Conservation (phyloP, 2,113 vertebrate genomes). For the Rhea americana region DNA sequence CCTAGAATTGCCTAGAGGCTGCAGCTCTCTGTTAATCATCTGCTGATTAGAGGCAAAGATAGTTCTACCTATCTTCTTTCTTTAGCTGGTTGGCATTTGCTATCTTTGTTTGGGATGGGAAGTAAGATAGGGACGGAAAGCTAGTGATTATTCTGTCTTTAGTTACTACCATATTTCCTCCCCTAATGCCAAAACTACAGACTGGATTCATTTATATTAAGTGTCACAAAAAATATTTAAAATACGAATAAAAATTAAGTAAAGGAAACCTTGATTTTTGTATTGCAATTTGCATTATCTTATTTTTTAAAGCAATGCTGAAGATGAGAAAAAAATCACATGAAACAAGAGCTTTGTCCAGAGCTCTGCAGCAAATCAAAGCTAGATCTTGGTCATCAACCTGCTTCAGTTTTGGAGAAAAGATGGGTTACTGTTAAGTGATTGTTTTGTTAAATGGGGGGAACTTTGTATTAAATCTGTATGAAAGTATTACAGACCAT, state of each 20-base stretch:
- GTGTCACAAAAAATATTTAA: neutral
- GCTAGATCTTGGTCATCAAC: neutral
- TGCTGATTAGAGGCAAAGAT: neutral
- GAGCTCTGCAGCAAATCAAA: neutral
- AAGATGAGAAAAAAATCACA: neutral
- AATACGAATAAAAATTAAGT: neutral
- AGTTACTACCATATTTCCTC: neutral
- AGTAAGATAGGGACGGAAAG: neutral
- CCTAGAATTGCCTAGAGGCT: neutral
- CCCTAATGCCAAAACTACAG: neutral
- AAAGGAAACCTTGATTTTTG: neutral
- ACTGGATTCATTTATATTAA: neutral
- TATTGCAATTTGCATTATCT: neutral
- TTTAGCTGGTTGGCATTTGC: neutral
- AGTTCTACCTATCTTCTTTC: neutral
- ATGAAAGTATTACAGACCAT: neutral
- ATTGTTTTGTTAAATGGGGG: neutral
- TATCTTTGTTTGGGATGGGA: neutral
- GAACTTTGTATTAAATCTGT: neutral
- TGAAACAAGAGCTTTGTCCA: slow-evolving; percentile 4
- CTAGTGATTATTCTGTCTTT: neutral
- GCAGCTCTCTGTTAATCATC: neutral
- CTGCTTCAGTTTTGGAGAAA: neutral
- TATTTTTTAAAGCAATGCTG: neutral
- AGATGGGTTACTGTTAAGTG: neutral